Percentiles rank a stretch among this genome's conserved stretches.
These are phyloP conservation scores for Nudaria mundana DNA, from an alignment of 2,888 invertebrate species.

Conservation along the genomic window DNA sequence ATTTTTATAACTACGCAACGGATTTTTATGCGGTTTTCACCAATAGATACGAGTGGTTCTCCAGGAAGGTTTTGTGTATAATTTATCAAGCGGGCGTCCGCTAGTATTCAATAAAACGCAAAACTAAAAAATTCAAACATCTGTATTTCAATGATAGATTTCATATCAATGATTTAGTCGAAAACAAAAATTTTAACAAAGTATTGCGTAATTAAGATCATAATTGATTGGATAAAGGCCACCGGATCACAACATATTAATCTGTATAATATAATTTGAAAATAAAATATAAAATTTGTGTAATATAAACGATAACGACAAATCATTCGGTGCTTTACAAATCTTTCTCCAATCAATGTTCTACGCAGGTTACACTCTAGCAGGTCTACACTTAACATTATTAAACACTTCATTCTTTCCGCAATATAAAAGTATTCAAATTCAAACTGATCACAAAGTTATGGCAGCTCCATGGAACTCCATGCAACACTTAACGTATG, in stretches of 20 bases:
- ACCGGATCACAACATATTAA: slow-evolving; percentile 38
- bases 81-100: too few species aligned
- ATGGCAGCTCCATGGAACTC: slow-evolving; percentile 78
- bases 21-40: too few species aligned
- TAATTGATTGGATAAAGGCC: slow-evolving; percentile 76
- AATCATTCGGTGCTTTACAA: slow-evolving; percentile 37
- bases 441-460: slow-evolving; percentile 79
- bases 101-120: too few species aligned
- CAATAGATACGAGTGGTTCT: too few species aligned
- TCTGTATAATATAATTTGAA: slow-evolving; percentile 26
- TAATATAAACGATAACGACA: slow-evolving; percentile 52
- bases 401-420: slow-evolving; percentile 68
- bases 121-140: slow-evolving; percentile 73
- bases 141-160: slow-evolving; percentile 73
- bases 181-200: slow-evolving; percentile 77
- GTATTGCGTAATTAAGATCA: slow-evolving; percentile 61
- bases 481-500: slow-evolving; percentile 68
- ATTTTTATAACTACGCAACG: too few species aligned
- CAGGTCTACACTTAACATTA: slow-evolving; percentile 77
- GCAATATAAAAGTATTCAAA: slow-evolving; percentile 81
- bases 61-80: too few species aligned
- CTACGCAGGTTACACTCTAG: slow-evolving; percentile 73
- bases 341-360: slow-evolving; percentile 70
- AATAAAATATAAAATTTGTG: slow-evolving; percentile 43
- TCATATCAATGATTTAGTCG: slow-evolving; percentile 76